Percentiles rank a stretch among this genome's conserved stretches.
Evolutionary conservation across 2,797 vertebrate genomes (phyloP).

Genomic region (Eremophila alpestris): DNA sequence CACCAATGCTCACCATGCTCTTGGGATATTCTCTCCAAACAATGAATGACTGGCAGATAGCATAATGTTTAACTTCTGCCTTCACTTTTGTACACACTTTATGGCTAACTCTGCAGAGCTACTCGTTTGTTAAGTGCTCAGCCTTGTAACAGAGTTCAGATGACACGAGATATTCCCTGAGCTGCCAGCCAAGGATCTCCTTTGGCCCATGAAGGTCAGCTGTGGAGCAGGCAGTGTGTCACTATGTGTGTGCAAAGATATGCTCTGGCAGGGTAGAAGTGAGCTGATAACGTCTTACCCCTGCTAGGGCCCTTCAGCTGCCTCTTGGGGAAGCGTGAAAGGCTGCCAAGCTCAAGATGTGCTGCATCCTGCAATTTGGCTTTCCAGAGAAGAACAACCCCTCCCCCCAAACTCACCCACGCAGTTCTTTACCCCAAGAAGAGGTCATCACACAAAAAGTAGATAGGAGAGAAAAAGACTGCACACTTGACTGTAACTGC

Average conservation of each 20-base stretch:
- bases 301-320: constrained; percentile 59
- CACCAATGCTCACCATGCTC: constrained; percentile 19
- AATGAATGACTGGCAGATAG: constrained; percentile 48
- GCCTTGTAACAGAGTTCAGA: neutral
- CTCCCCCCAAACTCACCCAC: constrained; percentile 65
- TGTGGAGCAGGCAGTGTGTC: neutral
- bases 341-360: constrained; percentile 72
- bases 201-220: neutral
- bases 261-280: constrained; percentile 47
- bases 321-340: constrained; percentile 61
- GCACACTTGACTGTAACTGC: constrained; percentile 48
- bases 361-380: constrained; percentile 69
- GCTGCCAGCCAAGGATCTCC: neutral
- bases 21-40: constrained; percentile 46
- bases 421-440: constrained; percentile 63
- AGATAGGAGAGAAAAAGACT: constrained; percentile 54
- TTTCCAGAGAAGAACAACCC: constrained; percentile 65
- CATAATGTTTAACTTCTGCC: constrained; percentile 40
- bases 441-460: constrained; percentile 60
- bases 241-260: constrained; percentile 23
- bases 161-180: constrained; percentile 42
- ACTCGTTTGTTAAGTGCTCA: neutral
- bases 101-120: neutral
- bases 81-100: constrained; percentile 17
- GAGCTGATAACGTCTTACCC: constrained; percentile 64